These are phyloP conservation scores for Drosophila ogumai DNA, from an alignment of 1,140 invertebrate species.

Conservation along the genomic window DNA sequence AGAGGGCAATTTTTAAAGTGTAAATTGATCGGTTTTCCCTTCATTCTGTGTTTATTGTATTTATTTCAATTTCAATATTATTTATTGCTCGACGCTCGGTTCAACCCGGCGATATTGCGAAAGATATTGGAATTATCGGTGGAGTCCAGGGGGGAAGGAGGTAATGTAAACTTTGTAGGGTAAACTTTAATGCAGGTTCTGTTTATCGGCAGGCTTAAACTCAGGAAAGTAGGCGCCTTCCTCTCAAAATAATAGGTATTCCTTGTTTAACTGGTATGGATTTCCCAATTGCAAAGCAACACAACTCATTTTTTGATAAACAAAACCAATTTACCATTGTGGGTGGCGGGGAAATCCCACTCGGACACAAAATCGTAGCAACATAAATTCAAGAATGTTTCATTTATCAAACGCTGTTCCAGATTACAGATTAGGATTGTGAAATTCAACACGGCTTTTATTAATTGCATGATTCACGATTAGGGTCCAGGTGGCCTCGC, in stretches of 20 bases:
- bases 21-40: constrained; percentile 72
- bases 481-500: constrained; percentile 29
- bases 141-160: constrained; percentile 8
- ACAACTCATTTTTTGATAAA: constrained; percentile 10
- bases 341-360: constrained; percentile 14
- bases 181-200: constrained; percentile 55
- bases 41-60: constrained; percentile 72
- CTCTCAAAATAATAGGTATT: neutral
- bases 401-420: constrained; percentile 42
- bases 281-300: constrained; percentile 19
- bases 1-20: constrained; percentile 52
- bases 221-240: constrained; percentile 15
- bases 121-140: constrained; percentile 18
- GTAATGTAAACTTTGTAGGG: constrained; percentile 20
- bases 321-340: constrained; percentile 2
- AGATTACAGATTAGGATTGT: constrained; percentile 47
- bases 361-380: constrained; percentile 3
- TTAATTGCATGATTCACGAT: constrained; percentile 48
- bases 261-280: constrained; percentile 1
- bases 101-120: constrained; percentile 38
- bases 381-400: constrained; percentile 49
- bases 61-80: constrained; percentile 82
- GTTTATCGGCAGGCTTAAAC: constrained; percentile 49
- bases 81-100: constrained; percentile 52
- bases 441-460: constrained; percentile 38